Evolutionary conservation across 2,797 vertebrate genomes (phyloP).

Genomic region (Urophycis tenuis): DNA sequence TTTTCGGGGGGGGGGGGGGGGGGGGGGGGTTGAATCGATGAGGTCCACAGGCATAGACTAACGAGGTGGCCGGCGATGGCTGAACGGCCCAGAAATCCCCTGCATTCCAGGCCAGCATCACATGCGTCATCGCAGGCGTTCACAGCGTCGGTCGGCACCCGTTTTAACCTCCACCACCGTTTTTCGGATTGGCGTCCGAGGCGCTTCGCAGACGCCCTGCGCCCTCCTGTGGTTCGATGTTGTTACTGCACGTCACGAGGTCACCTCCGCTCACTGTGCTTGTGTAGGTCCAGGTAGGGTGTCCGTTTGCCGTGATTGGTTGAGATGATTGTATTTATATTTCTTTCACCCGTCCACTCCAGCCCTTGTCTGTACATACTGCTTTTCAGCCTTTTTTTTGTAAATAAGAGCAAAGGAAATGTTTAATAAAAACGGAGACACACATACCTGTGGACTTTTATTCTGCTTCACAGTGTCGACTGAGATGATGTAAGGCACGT

Average conservation of each 20-base stretch:
- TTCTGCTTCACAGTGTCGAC: background rate
- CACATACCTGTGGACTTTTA: conserved; percentile 4
- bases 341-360: conserved; percentile 47
- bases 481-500: background rate
- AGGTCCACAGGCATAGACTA: background rate
- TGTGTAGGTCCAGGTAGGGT: conserved; percentile 44
- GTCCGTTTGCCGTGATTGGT: conserved; percentile 48
- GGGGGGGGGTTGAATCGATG: no score
- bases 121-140: conserved; percentile 11
- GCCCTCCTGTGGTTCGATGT: conserved; percentile 54
- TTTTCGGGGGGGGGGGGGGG: background rate
- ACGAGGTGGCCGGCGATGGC: background rate
- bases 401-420: conserved; percentile 61
- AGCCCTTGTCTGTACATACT: conserved; percentile 63
- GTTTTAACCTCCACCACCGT: background rate
- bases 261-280: conserved; percentile 32
- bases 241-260: conserved; percentile 41
- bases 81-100: background rate
- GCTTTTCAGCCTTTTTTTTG: conserved; percentile 59
- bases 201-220: conserved; percentile 38
- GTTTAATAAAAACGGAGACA: conserved; percentile 57
- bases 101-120: background rate
- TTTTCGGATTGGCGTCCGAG: conserved; percentile 23
- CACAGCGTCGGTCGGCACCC: conserved; percentile 3
- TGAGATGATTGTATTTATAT: conserved; percentile 67